Conservation (phyloP, 2,888 invertebrate genomes). For the Liodrosophila aerea region DNA sequence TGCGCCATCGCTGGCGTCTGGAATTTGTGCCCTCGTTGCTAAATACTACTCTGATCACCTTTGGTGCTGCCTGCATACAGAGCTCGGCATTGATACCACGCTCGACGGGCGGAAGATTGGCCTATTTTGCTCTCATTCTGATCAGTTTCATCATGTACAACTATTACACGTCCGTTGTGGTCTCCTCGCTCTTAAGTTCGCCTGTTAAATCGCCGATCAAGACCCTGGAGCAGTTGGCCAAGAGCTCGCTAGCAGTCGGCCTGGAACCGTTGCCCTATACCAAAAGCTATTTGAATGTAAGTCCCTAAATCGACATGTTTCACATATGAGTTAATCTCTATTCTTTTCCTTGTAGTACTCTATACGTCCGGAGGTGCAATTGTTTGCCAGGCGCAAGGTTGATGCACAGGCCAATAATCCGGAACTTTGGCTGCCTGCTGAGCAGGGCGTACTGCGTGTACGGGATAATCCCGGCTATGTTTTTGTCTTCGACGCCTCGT, state of each 20-base stretch:
- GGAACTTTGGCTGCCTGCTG: constrained; percentile 67
- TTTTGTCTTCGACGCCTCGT: constrained; percentile 71
- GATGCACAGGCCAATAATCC: constrained; percentile 48
- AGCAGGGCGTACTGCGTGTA: constrained; percentile 73
- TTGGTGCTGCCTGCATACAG: constrained; percentile 83
- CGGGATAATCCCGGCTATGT: constrained; percentile 78
- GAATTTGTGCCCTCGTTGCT: constrained; percentile 74
- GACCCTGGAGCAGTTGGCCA: constrained; percentile 83
- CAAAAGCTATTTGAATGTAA: constrained; percentile 74
- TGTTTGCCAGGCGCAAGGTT: constrained; percentile 62
- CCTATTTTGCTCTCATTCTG: constrained; percentile 68
- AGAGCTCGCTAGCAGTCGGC: constrained; percentile 84
- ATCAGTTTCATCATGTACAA: constrained; percentile 84
- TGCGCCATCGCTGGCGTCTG: constrained; percentile 35
- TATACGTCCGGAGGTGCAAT: constrained; percentile 57
- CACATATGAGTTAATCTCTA: too few species aligned
- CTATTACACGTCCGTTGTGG: constrained; percentile 86
- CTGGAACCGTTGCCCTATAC: constrained; percentile 83
- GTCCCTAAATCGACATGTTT: too few species aligned
- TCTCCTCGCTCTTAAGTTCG: constrained; percentile 85
- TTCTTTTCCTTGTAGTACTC: constrained; percentile 53
- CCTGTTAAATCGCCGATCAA: constrained; percentile 83
- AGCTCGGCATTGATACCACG: constrained; percentile 82
- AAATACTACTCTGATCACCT: constrained; percentile 79
- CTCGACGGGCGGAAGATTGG: constrained; percentile 82